Conservation (phyloP, 2,888 invertebrate species). For the Galeruca laticollis region DNA sequence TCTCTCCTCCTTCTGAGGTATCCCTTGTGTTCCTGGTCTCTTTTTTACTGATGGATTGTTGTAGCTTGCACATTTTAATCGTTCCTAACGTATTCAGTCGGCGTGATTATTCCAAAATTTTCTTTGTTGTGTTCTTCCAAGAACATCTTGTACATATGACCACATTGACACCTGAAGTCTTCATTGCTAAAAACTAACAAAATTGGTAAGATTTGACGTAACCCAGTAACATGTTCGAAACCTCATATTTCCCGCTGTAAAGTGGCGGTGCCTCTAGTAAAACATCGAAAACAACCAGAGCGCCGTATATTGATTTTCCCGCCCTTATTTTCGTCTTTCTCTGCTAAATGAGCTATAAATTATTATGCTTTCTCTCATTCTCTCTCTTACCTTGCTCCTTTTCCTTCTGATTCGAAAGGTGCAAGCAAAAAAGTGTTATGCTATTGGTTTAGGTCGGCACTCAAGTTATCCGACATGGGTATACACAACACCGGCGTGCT, state of each 20-base stretch:
- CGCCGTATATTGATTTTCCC: constrained; percentile 63
- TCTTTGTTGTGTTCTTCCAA: no score
- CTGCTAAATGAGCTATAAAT: constrained; percentile 63
- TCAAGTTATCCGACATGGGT: constrained; percentile 25
- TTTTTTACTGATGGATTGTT: no score
- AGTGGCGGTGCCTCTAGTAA: constrained; percentile 56
- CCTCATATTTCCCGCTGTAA: constrained; percentile 42
- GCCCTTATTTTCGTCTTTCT: constrained; percentile 63
- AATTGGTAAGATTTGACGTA: not conserved
- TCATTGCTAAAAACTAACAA: no score
- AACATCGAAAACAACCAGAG: constrained; percentile 34
- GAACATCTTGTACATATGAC: no score
- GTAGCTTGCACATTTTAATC: no score
- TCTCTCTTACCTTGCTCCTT: constrained; percentile 38
- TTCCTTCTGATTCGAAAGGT: constrained; percentile 29
- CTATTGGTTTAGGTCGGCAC: constrained; percentile 33
- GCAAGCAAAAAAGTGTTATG: constrained; percentile 44
- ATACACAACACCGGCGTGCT: constrained; percentile 7
- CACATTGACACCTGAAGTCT: no score
- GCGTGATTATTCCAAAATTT: no score
- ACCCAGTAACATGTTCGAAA: not conserved
- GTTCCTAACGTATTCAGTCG: no score
- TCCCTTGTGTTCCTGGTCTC: no score
- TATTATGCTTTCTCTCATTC: constrained; percentile 59
- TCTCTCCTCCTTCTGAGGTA: no score